Evolutionary conservation across 1,140 invertebrate species (phyloP).

Genomic region (Drosophila pseudoananassae): DNA sequence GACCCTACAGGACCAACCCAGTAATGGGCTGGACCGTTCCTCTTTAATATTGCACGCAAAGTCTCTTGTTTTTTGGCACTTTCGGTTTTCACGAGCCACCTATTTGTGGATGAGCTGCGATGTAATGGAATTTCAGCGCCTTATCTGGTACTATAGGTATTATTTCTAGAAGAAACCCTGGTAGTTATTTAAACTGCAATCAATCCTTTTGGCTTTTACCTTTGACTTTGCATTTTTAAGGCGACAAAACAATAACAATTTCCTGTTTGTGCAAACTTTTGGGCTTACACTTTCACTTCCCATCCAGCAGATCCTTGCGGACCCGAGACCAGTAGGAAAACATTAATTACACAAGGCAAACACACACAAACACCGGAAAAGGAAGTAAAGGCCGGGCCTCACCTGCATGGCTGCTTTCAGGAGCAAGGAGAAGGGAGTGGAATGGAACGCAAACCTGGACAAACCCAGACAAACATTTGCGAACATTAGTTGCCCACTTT

Average conservation of each 20-base stretch:
- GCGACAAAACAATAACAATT: constrained; percentile 75
- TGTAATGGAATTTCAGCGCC: background rate
- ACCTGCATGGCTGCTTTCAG: constrained; percentile 31
- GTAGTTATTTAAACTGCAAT: background rate
- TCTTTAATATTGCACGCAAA: constrained; percentile 47
- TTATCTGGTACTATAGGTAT: background rate
- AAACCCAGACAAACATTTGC: constrained; percentile 69
- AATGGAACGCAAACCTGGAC: constrained; percentile 17
- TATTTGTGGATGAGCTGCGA: background rate
- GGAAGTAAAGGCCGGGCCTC: background rate
- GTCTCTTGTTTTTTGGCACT: constrained; percentile 30
- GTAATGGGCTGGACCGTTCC: constrained; percentile 32
- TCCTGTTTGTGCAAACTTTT: constrained; percentile 64
- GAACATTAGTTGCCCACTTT: constrained; percentile 51
- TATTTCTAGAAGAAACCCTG: background rate
- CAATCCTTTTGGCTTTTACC: background rate
- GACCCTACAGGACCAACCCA: constrained; percentile 39
- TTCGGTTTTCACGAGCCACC: constrained; percentile 15
- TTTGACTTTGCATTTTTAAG: constrained; percentile 45
- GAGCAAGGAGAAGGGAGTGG: background rate
- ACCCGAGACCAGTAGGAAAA: constrained; percentile 42
- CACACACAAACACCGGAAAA: constrained; percentile 32
- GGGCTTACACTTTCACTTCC: constrained; percentile 52
- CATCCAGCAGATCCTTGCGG: constrained; percentile 1
- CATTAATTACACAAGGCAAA: constrained; percentile 71